Percentiles rank a stretch among this genome's conserved stretches.
Evolutionary conservation across 1,140 invertebrate genomes (phyloP).

Genomic region (Semibalanus balanoides): DNA sequence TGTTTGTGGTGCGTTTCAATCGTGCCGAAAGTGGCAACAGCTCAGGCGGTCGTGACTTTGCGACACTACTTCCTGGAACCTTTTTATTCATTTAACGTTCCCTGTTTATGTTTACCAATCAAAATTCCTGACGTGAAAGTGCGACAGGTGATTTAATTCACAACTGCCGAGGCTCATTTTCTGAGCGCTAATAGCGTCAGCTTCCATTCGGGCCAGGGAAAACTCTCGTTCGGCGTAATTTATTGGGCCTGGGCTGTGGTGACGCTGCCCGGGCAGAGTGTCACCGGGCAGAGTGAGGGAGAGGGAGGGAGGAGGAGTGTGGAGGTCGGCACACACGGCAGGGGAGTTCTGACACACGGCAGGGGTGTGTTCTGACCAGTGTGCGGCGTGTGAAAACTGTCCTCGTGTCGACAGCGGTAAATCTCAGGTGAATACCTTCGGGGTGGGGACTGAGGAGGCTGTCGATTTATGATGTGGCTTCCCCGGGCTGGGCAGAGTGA

Average conservation of each 20-base stretch:
- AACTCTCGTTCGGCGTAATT: neutral
- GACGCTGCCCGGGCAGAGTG: neutral
- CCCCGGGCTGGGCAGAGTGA: too few species aligned
- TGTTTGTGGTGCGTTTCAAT: too few species aligned
- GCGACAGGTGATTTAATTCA: neutral
- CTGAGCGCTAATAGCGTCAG: neutral
- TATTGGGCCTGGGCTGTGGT: neutral
- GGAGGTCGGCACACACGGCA: too few species aligned
- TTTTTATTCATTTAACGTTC: too few species aligned
- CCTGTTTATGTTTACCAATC: neutral
- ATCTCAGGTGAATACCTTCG: neutral
- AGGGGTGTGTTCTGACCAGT: neutral
- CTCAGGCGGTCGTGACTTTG: too few species aligned
- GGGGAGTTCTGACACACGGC: too few species aligned
- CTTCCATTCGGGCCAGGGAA: neutral
- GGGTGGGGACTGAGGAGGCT: too few species aligned
- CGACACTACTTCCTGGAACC: too few species aligned
- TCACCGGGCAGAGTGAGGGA: neutral
- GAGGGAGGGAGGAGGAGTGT: neutral
- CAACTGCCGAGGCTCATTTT: neutral
- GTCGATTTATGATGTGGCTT: too few species aligned
- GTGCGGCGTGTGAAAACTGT: neutral
- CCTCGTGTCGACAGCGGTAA: neutral
- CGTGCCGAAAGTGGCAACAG: too few species aligned
- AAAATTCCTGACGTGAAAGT: neutral